Conservation (phyloP, 2,797 vertebrate species). For the Pangasius sanitwongsei region DNA sequence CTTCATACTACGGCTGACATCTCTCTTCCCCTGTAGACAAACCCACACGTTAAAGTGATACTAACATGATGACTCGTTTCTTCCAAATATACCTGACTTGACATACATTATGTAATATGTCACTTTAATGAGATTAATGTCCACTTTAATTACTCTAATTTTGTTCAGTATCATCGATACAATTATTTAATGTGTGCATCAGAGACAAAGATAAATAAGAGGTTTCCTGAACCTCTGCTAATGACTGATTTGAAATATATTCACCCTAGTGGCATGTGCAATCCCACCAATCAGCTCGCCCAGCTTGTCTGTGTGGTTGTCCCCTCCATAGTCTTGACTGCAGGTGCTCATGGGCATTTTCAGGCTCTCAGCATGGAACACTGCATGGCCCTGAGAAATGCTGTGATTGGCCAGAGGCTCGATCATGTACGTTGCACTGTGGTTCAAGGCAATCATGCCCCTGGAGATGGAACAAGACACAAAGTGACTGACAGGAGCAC, state of each 20-base stretch:
- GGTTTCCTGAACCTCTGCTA: background rate
- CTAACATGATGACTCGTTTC: constrained; percentile 11
- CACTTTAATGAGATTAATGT: background rate
- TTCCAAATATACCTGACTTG: constrained; percentile 8
- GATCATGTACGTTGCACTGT: constrained; percentile 87
- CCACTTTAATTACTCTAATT: background rate
- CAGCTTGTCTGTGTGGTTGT: constrained; percentile 55
- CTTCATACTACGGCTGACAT: constrained; percentile 81
- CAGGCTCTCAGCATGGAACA: constrained; percentile 85
- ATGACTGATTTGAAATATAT: constrained; percentile 35
- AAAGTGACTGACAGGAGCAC: background rate
- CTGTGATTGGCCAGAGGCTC: constrained; percentile 78
- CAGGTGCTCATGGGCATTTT: constrained; percentile 77
- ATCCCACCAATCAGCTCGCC: constrained; percentile 70
- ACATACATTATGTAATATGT: background rate
- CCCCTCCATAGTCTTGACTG: constrained; percentile 67
- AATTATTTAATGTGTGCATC: background rate
- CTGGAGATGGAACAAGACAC: constrained; percentile 73
- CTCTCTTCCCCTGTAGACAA: constrained; percentile 81
- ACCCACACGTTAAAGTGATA: constrained; percentile 9
- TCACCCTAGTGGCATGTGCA: constrained; percentile 66
- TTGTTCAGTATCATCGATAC: background rate
- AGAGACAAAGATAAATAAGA: background rate
- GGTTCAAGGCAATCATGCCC: constrained; percentile 85
- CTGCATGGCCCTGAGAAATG: constrained; percentile 75